Conservation (phyloP, 2,888 invertebrate species). For the Octodonta nipae region DNA sequence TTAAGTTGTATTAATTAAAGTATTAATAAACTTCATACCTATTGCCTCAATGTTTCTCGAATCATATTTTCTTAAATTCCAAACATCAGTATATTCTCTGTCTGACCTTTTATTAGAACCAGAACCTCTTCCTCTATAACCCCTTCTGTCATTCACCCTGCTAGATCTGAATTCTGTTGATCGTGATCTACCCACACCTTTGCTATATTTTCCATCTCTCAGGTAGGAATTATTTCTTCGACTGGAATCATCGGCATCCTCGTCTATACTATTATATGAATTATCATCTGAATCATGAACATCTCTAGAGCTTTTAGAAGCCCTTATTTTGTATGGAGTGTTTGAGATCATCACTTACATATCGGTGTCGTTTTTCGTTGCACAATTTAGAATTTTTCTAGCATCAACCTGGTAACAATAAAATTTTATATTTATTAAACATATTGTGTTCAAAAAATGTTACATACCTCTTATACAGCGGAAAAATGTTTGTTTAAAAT, state of each 20-base stretch:
- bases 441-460: no score
- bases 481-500: no score
- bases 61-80: slow-evolving; percentile 34
- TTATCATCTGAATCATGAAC: slow-evolving; percentile 36
- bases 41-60: slow-evolving; percentile 26
- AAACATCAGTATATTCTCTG: slow-evolving; percentile 40
- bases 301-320: slow-evolving; percentile 41
- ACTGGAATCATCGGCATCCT: slow-evolving; percentile 30
- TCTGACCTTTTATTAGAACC: slow-evolving; percentile 29
- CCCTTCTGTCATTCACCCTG: slow-evolving; percentile 20
- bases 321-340: slow-evolving; percentile 47
- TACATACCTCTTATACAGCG: no score
- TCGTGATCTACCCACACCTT: slow-evolving; percentile 19
- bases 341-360: slow-evolving; percentile 54
- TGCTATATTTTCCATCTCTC: slow-evolving; percentile 15
- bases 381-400: no score
- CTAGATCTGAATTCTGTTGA: slow-evolving; percentile 27
- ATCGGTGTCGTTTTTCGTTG: no score
- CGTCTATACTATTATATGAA: no score
- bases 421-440: no score
- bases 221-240: slow-evolving; percentile 15
- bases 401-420: no score
- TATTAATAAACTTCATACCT: no score
- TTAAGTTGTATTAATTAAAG: no score
- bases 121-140: slow-evolving; percentile 21